Evolutionary conservation across 2,797 vertebrate genomes (phyloP), one percentile per base, ranked within the genome.

Genomic region (Pipistrellus pygmaeus): DNA sequence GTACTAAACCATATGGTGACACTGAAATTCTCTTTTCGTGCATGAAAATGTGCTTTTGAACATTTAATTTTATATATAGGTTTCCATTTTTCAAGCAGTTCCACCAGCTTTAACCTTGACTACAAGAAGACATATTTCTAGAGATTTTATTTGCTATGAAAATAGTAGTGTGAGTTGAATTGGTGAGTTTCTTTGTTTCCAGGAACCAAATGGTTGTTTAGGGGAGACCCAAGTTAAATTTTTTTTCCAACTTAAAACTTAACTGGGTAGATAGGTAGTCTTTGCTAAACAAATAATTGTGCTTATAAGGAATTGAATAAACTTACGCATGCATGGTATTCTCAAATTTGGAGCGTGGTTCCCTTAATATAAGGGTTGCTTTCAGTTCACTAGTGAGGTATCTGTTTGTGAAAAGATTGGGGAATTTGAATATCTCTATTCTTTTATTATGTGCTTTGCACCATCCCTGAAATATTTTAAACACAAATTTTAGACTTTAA

Each of bases 1-100:
- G 18, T 87, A 69, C n/a, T 89, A 85, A 88, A 85, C 57, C 53
- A 48, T n/a, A 30, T 32, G 60, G 12, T 72, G 51, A 93, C 80
- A 68, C 83, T n/a, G 78, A 38, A 62, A 71, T n/a, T 71, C 4
- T 20, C 4, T 25, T 48, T n/a, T 8, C 82, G 38, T 87, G 55
- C 73, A 18, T 83, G 71, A 90, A 93, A 81, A 80, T 88, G 38
- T 53, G 41, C 14, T 69, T 88, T 75, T 87, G 77, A 90, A 84
- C 17, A 30, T 25, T 86, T 44, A 48, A 66, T 92, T 92, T 81
- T 91, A 11, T 73, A 57, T 80, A 23, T 64, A 80, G 32, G 20
- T 85, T 93, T 90, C 48, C 30, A 15, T 90, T 94, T 94, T 94
- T 92, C 38, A 94, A 27, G n/a, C 48, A 77, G 51, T 12, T 88